A percentile compares a stretch with the other conserved stretches of the same genome.
phyloP scores from a whole-genome alignment of 2,113 vertebrate species.

The Lontra canadensis region DNA sequence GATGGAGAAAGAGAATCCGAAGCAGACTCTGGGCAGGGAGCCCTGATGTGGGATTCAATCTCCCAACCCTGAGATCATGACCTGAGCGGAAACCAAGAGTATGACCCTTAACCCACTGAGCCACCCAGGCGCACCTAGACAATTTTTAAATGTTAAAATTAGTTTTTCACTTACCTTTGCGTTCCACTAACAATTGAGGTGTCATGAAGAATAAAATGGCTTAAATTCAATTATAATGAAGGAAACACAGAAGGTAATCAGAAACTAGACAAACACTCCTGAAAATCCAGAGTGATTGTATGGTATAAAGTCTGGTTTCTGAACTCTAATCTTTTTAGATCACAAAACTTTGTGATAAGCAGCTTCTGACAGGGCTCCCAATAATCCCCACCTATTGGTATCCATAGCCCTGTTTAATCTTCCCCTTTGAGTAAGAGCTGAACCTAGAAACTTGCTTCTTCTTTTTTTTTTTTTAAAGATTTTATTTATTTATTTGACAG shows the following conservation, averaged over 20 bases:
- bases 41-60: background rate
- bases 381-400: background rate
- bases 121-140: too few relatives aligned
- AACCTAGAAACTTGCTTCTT: background rate
- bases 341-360: background rate
- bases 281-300: background rate
- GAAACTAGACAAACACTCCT: conserved; percentile 24
- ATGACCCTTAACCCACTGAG: background rate
- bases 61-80: background rate
- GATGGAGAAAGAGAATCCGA: background rate
- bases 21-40: background rate
- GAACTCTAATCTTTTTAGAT: background rate
- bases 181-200: background rate
- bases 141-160: conserved; percentile 29
- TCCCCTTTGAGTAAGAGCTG: background rate
- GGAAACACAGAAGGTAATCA: background rate
- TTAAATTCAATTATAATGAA: conserved; percentile 34
- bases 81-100: background rate
- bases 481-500: too few relatives aligned
- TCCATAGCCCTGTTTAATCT: background rate
- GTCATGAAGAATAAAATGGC: background rate
- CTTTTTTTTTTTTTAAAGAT: too few relatives aligned
- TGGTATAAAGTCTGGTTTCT: background rate
- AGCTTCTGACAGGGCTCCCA: background rate
- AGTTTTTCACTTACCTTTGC: conserved; percentile 30